Conservation (phyloP, 2,113 vertebrate genomes). For the Polypterus bichir region DNA sequence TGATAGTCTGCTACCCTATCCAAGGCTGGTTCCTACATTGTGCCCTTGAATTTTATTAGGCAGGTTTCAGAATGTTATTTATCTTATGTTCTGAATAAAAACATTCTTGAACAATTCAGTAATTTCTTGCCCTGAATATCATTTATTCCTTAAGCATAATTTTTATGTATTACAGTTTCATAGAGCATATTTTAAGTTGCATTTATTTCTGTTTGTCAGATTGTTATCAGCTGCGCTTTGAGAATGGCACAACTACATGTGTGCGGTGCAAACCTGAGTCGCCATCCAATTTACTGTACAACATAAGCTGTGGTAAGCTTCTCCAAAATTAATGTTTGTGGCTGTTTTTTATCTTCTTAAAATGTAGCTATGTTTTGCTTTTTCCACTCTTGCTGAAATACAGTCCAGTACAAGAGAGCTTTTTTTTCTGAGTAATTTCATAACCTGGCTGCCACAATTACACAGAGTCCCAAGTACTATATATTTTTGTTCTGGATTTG, state of each 20-base stretch:
- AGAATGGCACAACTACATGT: slow-evolving; percentile 64
- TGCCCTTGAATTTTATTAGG: no score
- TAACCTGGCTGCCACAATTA: background rate
- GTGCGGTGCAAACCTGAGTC: slow-evolving; percentile 58
- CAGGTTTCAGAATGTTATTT: no score
- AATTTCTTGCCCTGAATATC: background rate
- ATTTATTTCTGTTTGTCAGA: slow-evolving; percentile 39
- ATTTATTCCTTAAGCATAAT: no score
- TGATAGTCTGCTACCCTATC: no score
- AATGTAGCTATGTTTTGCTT: background rate
- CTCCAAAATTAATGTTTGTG: background rate
- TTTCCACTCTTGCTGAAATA: background rate
- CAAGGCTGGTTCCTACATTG: no score
- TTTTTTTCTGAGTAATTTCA: background rate
- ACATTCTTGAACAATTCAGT: background rate
- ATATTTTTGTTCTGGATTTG: background rate
- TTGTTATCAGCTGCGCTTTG: slow-evolving; percentile 57
- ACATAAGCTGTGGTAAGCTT: slow-evolving; percentile 64
- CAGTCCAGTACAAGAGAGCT: background rate
- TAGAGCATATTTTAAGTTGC: no score
- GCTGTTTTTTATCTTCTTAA: background rate
- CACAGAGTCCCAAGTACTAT: background rate
- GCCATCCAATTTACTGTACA: slow-evolving; percentile 44
- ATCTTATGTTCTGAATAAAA: no score
- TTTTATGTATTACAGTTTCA: no score